Evolutionary conservation across 1,140 invertebrate species (phyloP).

Genomic region (Himalopsyche phryganea): DNA sequence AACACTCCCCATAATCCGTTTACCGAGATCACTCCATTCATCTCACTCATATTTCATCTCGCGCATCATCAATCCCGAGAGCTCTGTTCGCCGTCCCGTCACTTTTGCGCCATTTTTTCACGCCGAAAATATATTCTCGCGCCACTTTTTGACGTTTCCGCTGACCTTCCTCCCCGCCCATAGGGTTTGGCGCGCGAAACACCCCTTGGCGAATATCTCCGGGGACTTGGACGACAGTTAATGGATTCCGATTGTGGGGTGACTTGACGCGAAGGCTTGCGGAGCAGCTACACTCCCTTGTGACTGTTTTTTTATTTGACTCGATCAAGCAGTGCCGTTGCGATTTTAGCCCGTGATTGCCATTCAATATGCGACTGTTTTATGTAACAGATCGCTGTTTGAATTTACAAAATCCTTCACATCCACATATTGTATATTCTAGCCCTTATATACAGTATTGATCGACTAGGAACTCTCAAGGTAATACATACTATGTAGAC

Average conservation of each 20-base stretch:
- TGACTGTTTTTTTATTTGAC: not conserved
- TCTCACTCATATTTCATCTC: conserved; percentile 18
- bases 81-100: not conserved
- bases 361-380: too few species aligned
- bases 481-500: too few species aligned
- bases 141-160: conserved; percentile 4
- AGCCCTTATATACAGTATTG: too few species aligned
- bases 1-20: conserved; percentile 6
- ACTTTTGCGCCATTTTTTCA: conserved; percentile 3
- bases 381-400: too few species aligned
- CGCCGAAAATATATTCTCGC: not conserved
- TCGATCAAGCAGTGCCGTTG: too few species aligned
- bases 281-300: not conserved
- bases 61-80: conserved; percentile 12
- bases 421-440: too few species aligned
- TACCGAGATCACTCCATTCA: conserved; percentile 13
- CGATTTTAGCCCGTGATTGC: too few species aligned
- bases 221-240: conserved; percentile 4
- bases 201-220: not conserved
- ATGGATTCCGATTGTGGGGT: conserved; percentile 4
- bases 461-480: too few species aligned
- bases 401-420: too few species aligned
- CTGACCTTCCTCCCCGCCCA: not conserved
- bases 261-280: conserved; percentile 1
- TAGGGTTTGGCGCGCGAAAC: too few species aligned